phyloP scores from a whole-genome alignment of 2,113 vertebrate genomes.

The Percopsis transmontana region DNA sequence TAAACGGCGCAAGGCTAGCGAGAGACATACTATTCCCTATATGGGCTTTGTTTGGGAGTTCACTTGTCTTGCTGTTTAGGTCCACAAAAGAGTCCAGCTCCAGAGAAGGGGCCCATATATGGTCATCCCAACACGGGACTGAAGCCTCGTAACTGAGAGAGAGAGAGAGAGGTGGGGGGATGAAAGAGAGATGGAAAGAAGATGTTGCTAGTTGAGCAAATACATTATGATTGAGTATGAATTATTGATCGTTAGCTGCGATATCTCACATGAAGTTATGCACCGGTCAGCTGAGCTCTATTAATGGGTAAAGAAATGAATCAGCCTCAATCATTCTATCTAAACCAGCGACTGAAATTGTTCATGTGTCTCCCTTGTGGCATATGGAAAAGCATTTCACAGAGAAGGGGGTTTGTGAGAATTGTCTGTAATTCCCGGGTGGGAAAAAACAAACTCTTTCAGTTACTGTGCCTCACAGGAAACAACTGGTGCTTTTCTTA shows the following conservation, averaged over 20 bases:
- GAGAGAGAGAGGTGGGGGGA: not conserved
- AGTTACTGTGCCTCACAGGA: conserved; percentile 1
- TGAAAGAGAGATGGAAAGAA: conserved; percentile 30
- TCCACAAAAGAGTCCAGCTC: conserved; percentile 75
- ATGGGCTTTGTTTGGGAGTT: conserved; percentile 96
- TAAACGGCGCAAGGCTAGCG: conserved; percentile 74
- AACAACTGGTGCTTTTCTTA: not conserved
- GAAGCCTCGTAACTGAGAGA: conserved; percentile 41
- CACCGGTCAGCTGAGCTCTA: conserved; percentile 5
- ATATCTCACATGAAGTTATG: conserved; percentile 21
- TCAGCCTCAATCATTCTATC: conserved; percentile 34
- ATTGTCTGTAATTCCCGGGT: conserved; percentile 47
- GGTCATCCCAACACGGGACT: conserved; percentile 81
- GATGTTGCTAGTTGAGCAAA: conserved; percentile 49
- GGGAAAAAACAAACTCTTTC: conserved; percentile 57
- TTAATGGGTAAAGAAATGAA: not conserved
- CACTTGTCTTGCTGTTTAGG: conserved; percentile 88
- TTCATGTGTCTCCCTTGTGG: conserved; percentile 52
- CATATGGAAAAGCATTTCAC: conserved; percentile 44
- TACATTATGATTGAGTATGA: conserved; percentile 12
- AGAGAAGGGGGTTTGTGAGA: conserved; percentile 58
- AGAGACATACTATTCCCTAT: conserved; percentile 90
- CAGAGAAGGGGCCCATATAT: conserved; percentile 92
- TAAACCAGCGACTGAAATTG: conserved; percentile 39
- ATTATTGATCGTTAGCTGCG: conserved; percentile 14